Base-by-base conservation (phyloP, 1,140 invertebrate species). In the Notospermus geniculatus region DNA sequence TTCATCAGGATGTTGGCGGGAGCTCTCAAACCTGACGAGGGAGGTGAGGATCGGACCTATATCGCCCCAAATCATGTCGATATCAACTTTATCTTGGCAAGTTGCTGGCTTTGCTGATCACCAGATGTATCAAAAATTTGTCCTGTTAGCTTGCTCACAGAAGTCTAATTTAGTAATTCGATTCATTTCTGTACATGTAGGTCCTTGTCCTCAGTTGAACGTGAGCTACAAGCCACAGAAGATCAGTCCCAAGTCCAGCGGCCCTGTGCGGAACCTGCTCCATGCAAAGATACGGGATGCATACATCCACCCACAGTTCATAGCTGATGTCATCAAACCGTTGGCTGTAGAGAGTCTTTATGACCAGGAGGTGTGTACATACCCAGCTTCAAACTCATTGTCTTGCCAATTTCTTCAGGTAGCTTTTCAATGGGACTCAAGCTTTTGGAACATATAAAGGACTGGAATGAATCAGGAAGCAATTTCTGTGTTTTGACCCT, bases 191-290 rank as follows among this genome's bases (percentile, higher is more conserved):
- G n/a, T n/a, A n/a, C n/a, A 23, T 64, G 19, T 32, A 63, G 56
- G 43, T 19, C 4, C 7, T 25, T 85, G 98, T 63, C 97, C 97
- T 2, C 87, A 91, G 71, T 80, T 99, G 60, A 93, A 98, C 78
- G 97, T 99, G 71, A 98, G 95, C 82, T 99, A 99, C 84, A 99
- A 99, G 82, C 97, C 97, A 41, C 97, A 99, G 83, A 99, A 99
- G 80, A 99, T 99, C 73, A 97, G 94, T 72, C 97, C 97, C 0
- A 99, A 98, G 83, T 95, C 91, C 23, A 90, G 95, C 63, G 95
- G 95, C 22, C 87, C 91, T 63, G 97, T 99, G 0, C 85, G 93
- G 28, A 89, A 91, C 70, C 82, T 99, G 66, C 83, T 99, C 52
- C 93, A 97, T 75, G 93, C 98, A 60, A 97, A 97, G 77, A 97